These are phyloP conservation scores for Pteromalus puparum DNA, from an alignment of 1,140 invertebrate genomes.

Conservation along the genomic window DNA sequence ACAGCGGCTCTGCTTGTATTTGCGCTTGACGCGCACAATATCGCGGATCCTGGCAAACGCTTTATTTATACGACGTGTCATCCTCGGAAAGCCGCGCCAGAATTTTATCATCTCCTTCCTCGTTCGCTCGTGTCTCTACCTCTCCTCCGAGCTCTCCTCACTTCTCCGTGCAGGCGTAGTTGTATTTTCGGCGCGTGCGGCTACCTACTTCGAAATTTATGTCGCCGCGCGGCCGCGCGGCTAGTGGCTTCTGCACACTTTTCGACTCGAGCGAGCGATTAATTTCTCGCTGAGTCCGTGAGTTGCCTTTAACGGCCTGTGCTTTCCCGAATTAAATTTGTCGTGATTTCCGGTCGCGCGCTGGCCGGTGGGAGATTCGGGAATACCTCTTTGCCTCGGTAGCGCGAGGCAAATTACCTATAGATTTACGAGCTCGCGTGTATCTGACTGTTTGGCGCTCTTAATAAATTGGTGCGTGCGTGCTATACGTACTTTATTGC, in stretches of 20 bases:
- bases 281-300: background rate
- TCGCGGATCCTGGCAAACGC: background rate
- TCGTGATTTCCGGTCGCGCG: background rate
- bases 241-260: background rate
- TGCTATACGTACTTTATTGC: background rate
- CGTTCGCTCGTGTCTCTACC: background rate
- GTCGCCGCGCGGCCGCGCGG: background rate
- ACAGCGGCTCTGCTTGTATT: no score
- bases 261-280: background rate
- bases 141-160: no score
- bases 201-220: background rate
- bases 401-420: no score
- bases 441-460: no score
- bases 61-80: no score
- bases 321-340: background rate
- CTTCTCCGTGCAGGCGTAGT: no score
- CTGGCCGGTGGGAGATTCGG: no score
- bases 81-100: background rate
- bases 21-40: background rate
- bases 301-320: background rate
- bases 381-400: no score
- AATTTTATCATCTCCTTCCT: slow-evolving; percentile 1
- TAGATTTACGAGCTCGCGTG: no score
- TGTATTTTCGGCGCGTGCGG: background rate
- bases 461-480: no score